These are phyloP conservation scores for Solea senegalensis DNA, from an alignment of 2,113 vertebrate genomes.

Conservation along the genomic window DNA sequence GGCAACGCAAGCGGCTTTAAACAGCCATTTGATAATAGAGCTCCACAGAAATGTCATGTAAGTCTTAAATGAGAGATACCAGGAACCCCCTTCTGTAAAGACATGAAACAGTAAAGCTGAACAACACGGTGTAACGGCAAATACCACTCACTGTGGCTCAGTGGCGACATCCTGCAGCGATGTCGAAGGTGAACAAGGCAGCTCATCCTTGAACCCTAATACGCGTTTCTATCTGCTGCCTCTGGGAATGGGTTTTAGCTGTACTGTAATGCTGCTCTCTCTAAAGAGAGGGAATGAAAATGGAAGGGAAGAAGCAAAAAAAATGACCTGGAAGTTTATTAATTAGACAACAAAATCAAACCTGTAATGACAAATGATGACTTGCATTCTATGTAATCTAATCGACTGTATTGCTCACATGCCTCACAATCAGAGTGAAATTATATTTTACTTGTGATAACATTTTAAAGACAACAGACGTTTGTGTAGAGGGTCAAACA, in stretches of 20 bases:
- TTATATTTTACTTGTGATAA: neutral
- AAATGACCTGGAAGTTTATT: constrained; percentile 87
- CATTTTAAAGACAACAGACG: neutral
- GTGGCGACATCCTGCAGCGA: constrained; percentile 34
- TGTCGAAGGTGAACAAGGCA: constrained; percentile 68
- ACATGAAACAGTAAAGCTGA: constrained; percentile 48
- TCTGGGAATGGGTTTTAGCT: constrained; percentile 81
- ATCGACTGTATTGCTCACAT: constrained; percentile 15
- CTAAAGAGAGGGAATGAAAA: constrained; percentile 74
- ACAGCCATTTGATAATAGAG: constrained; percentile 46
- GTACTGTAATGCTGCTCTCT: constrained; percentile 74
- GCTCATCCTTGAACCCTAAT: constrained; percentile 59
- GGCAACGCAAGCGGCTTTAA: constrained; percentile 51
- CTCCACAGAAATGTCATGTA: constrained; percentile 63
- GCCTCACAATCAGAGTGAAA: constrained; percentile 1
- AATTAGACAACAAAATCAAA: constrained; percentile 87
- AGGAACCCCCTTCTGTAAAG: constrained; percentile 40
- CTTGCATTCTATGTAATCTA: neutral
- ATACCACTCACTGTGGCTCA: constrained; percentile 33
- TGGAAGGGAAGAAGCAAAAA: constrained; percentile 73
- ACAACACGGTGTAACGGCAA: constrained; percentile 25
- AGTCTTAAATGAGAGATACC: constrained; percentile 49
- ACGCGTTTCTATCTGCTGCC: constrained; percentile 84
- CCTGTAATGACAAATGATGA: constrained; percentile 90
- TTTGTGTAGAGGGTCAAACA: constrained; percentile 10